Evolutionary conservation across 2,113 vertebrate species (phyloP).

Genomic region (Tauraco erythrolophus): DNA sequence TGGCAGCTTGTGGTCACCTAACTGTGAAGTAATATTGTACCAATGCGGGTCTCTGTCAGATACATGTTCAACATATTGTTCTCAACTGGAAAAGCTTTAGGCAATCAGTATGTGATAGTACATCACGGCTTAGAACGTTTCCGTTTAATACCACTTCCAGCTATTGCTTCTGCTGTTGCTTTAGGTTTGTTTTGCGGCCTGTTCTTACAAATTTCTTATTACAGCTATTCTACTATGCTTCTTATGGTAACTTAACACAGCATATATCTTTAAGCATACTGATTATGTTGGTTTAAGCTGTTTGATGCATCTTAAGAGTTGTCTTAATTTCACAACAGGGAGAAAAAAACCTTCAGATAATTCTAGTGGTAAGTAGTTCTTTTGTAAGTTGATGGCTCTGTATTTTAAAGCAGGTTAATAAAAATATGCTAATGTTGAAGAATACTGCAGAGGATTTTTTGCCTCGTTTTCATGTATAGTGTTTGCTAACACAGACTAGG

Average conservation of each 20-base stretch:
- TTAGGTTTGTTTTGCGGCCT: neutral
- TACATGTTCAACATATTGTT: neutral
- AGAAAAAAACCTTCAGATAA: neutral
- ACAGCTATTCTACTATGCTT: neutral
- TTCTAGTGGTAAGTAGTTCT: neutral
- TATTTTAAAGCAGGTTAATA: neutral
- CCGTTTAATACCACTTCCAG: neutral
- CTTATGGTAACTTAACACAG: neutral
- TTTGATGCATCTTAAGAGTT: neutral
- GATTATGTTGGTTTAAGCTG: neutral
- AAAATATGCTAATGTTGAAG: neutral
- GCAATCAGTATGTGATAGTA: neutral
- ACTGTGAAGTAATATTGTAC: slow-evolving; percentile 20
- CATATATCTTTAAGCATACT: neutral
- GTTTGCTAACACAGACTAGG: neutral
- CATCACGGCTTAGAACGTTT: neutral
- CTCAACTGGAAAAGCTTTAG: slow-evolving; percentile 3
- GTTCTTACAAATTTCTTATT: neutral
- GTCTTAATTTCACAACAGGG: neutral
- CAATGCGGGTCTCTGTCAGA: neutral
- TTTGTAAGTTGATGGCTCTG: neutral
- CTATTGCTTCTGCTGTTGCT: neutral
- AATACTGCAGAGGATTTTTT: neutral
- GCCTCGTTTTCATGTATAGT: neutral
- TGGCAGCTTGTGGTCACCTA: slow-evolving; percentile 19